phyloP scores from a whole-genome alignment of 1,140 invertebrate genomes.

The Leptopilina clavipes region DNA sequence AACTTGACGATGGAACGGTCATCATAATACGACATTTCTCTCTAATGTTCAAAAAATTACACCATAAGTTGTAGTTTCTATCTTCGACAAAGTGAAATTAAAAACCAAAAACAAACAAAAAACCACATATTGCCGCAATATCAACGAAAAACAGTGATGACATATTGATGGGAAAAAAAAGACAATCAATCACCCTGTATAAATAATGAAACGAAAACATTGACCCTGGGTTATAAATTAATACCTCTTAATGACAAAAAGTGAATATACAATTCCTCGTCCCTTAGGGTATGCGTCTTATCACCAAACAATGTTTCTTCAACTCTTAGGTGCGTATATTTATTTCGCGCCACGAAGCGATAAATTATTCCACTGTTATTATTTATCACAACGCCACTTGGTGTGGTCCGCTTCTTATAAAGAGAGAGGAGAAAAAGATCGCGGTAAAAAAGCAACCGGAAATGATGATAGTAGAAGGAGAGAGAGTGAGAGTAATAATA shows the following conservation, averaged over 20 bases:
- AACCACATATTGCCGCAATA: no score
- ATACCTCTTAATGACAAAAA: neutral
- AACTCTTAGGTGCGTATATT: conserved; percentile 56
- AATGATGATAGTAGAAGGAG: conserved; percentile 47
- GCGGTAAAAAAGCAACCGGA: conserved; percentile 32
- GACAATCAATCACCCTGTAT: no score
- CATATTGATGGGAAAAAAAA: no score
- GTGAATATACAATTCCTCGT: no score
- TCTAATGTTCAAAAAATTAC: conserved; percentile 65
- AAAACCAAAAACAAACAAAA: no score
- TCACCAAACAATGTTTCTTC: conserved; percentile 45
- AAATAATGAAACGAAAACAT: no score
- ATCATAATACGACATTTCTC: conserved; percentile 49
- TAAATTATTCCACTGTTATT: conserved; percentile 69
- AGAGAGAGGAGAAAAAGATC: conserved; percentile 43
- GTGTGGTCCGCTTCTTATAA: conserved; percentile 52
- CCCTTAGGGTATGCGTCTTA: conserved; percentile 30
- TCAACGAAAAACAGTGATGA: no score
- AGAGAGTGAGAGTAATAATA: conserved; percentile 65
- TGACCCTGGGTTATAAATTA: no score
- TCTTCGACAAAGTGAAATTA: no score
- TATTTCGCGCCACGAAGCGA: conserved; percentile 64
- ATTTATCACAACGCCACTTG: conserved; percentile 62
- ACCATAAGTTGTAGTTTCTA: no score
- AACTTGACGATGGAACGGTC: conserved; percentile 57